These are phyloP conservation scores for Haplotaxodon microlepis DNA, from an alignment of 2,113 vertebrate genomes.

Conservation along the genomic window DNA sequence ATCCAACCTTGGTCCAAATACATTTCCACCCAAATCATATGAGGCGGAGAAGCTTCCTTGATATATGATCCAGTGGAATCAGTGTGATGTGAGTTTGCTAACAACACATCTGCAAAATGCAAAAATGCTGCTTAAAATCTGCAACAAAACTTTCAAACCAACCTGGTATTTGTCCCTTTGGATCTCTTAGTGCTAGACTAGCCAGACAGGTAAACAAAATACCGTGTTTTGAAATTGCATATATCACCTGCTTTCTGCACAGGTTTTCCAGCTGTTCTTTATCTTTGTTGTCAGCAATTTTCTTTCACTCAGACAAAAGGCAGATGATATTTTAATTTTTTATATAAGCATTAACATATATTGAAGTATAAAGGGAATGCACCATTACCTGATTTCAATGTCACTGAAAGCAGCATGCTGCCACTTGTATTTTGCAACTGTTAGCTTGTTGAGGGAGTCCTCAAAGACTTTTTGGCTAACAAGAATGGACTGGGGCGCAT, in stretches of 20 bases:
- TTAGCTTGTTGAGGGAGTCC: neutral
- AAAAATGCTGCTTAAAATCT: neutral
- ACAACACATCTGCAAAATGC: neutral
- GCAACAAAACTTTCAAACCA: neutral
- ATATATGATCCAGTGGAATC: neutral
- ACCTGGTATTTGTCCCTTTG: neutral
- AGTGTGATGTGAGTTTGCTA: neutral
- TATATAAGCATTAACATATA: neutral
- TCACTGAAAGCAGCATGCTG: neutral
- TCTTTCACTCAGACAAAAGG: neutral
- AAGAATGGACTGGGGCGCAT: neutral
- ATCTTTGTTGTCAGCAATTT: neutral
- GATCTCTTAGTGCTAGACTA: neutral
- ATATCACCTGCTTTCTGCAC: neutral
- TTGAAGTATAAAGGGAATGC: neutral
- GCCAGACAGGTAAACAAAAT: neutral
- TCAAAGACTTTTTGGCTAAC: neutral
- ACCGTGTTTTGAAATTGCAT: neutral
- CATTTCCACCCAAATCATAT: neutral
- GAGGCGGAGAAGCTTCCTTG: neutral
- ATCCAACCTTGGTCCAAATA: neutral
- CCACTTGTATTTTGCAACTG: neutral
- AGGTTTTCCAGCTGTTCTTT: neutral
- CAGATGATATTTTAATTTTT: neutral
- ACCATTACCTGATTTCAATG: neutral